Conservation (phyloP, 2,797 vertebrate species). For the Neomorphus geoffroyi region DNA sequence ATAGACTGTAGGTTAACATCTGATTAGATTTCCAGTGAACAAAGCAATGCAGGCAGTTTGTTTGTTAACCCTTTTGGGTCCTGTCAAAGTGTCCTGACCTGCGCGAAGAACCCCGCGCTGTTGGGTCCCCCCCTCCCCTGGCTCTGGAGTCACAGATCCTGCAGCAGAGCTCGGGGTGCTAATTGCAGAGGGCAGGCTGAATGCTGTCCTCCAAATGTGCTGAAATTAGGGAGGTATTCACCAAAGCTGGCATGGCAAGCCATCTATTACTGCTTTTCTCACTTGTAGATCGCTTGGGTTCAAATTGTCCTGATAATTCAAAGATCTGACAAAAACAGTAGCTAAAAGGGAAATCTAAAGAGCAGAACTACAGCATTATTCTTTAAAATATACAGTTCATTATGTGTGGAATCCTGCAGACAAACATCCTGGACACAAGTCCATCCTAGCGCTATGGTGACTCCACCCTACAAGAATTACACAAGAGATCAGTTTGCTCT, state of each 20-base stretch:
- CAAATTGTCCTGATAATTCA: neutral
- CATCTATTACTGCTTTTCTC: neutral
- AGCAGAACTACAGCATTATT: neutral
- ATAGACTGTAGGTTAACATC: conserved; percentile 80
- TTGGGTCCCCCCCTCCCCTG: neutral
- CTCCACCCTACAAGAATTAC: neutral
- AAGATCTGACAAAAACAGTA: neutral
- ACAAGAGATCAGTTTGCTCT: neutral
- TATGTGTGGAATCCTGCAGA: neutral
- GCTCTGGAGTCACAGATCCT: neutral
- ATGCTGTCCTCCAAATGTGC: neutral
- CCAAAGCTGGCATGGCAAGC: neutral
- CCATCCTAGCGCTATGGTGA: rapidly evolving
- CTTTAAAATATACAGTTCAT: neutral
- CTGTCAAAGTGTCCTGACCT: conserved; percentile 57
- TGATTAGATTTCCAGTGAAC: conserved; percentile 74
- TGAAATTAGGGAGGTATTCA: neutral
- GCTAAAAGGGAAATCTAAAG: neutral
- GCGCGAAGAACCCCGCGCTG: neutral
- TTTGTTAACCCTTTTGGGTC: conserved; percentile 78
- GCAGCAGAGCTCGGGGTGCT: neutral
- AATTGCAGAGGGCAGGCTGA: neutral
- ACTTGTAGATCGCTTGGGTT: neutral
- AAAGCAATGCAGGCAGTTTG: conserved; percentile 70
- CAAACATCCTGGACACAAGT: neutral